Conservation (phyloP, 1,140 invertebrate genomes). For the Rhynchophorus ferrugineus region DNA sequence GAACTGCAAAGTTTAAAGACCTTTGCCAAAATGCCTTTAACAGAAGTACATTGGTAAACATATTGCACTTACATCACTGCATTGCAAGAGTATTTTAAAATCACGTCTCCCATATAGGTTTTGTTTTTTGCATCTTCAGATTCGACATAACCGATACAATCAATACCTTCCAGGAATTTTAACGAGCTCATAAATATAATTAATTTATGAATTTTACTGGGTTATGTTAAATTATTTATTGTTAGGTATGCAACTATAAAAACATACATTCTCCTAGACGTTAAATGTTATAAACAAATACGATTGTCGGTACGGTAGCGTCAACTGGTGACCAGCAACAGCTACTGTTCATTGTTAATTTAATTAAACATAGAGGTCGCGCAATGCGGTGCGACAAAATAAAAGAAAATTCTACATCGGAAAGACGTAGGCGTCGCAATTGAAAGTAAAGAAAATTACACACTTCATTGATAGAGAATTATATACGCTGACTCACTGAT, state of each 20-base stretch:
- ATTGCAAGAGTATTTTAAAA: neutral
- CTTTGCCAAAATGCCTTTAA: constrained; percentile 2
- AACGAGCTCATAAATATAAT: too few relatives aligned
- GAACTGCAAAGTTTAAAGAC: constrained; percentile 5
- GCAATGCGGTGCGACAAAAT: neutral
- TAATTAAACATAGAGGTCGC: constrained; percentile 10
- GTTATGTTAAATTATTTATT: too few relatives aligned
- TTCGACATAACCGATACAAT: too few relatives aligned
- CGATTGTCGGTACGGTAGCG: constrained; percentile 12
- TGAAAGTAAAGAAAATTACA: neutral
- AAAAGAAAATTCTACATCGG: neutral
- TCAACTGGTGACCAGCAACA: neutral
- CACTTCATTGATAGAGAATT: constrained; percentile 3
- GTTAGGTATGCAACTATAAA: neutral
- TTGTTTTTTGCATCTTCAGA: too few relatives aligned
- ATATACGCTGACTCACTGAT: neutral
- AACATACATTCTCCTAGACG: constrained; percentile 2
- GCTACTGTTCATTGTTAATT: neutral
- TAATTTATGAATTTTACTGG: too few relatives aligned
- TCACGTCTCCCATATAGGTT: too few relatives aligned
- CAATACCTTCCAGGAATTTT: too few relatives aligned
- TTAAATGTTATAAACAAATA: constrained; percentile 10
- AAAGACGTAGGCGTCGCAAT: neutral
- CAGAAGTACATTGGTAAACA: neutral
- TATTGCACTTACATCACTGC: neutral